Conservation (phyloP, 2,113 vertebrate genomes). For the Panurus biarmicus region DNA sequence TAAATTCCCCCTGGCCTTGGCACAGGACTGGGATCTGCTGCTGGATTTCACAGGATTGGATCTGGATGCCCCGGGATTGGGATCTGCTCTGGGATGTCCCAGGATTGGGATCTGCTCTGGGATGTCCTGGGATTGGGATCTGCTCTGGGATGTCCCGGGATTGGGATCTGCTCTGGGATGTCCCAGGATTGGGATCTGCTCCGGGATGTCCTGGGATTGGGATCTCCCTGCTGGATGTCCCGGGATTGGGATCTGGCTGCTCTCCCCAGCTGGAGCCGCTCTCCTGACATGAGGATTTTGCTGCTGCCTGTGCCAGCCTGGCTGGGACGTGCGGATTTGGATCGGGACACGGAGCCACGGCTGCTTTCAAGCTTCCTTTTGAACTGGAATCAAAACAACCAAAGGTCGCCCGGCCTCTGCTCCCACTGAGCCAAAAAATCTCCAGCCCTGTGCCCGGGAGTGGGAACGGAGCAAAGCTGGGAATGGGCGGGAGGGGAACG, state of each 20-base stretch:
- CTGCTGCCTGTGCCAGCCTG: background rate
- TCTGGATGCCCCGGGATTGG: background rate
- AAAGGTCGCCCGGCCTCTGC: background rate
- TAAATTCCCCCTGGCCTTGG: fast-evolving
- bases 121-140: background rate
- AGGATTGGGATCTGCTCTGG: background rate
- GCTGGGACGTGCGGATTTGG: background rate
- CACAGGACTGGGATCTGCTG: background rate
- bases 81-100: background rate
- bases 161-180: background rate
- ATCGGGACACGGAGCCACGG: background rate
- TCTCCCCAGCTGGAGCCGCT: background rate
- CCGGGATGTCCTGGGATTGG: background rate
- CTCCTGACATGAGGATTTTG: background rate
- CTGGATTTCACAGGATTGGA: background rate
- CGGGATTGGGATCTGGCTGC: background rate
- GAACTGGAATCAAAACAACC: background rate
- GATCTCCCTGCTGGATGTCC: background rate
- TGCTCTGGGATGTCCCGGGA: background rate
- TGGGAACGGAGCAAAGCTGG: fast-evolving
- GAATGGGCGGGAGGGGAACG: fast-evolving
- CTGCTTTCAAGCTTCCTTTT: slow-evolving; percentile 2
- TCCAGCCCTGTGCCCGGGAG: background rate
- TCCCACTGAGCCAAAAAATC: background rate
- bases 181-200: background rate